Evolutionary conservation across 35 echinoderm and acorn worm genomes (phyloP).

Genomic region (Chiridota heheva): DNA sequence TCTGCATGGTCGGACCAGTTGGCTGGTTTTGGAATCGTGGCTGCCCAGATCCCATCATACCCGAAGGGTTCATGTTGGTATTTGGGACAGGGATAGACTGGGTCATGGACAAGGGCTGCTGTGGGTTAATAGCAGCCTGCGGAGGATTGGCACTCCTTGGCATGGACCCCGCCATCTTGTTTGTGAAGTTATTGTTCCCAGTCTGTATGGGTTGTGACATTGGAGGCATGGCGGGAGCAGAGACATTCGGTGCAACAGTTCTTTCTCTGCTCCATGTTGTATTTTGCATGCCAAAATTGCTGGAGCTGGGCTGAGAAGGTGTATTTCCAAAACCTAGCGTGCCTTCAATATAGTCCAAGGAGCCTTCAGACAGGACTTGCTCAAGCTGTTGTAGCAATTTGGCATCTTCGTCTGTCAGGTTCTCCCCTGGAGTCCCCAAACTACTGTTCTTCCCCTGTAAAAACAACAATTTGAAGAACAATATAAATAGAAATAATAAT

Average conservation of each 20-base stretch:
- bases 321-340: too few species aligned
- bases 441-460: neutral
- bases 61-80: conserved; percentile 5
- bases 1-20: neutral
- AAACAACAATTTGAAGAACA: too few species aligned
- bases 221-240: neutral
- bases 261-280: too few species aligned
- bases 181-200: too few species aligned
- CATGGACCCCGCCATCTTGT: too few species aligned
- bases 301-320: too few species aligned
- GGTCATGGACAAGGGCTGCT: neutral
- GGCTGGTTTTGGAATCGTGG: conserved; percentile 5
- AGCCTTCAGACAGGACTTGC: conserved; percentile 37
- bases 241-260: conserved; percentile 6
- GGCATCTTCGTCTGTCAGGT: conserved; percentile 33
- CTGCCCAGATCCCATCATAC: conserved; percentile 22
- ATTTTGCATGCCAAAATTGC: too few species aligned
- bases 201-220: neutral
- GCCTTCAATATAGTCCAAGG: too few species aligned
- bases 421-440: conserved; percentile 19
- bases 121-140: neutral
- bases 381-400: conserved; percentile 50
- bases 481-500: too few species aligned
- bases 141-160: conserved; percentile 8
- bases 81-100: conserved; percentile 14